phyloP scores from a whole-genome alignment of 1,140 invertebrate species.

The Drosophila obscura region DNA sequence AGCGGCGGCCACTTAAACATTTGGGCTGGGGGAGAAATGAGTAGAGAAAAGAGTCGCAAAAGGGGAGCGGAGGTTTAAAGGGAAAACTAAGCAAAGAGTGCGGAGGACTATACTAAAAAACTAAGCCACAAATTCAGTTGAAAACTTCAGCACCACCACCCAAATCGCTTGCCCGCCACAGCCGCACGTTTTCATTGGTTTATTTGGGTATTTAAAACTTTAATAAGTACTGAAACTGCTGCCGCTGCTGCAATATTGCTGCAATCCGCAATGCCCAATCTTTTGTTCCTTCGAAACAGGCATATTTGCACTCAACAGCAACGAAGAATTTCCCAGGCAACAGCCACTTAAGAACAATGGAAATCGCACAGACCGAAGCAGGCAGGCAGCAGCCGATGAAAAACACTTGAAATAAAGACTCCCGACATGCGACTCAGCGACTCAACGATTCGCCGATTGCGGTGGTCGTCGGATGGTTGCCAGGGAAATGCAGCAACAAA shows the following conservation, averaged over 20 bases:
- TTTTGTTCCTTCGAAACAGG: neutral
- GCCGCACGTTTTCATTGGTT: no score
- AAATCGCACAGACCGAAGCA: slow-evolving; percentile 25
- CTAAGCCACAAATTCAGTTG: slow-evolving; percentile 23
- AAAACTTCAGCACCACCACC: slow-evolving; percentile 35
- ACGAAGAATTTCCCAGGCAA: slow-evolving; percentile 33
- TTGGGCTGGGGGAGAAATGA: slow-evolving; percentile 22
- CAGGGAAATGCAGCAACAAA: slow-evolving; percentile 6
- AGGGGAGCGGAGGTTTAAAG: slow-evolving; percentile 21
- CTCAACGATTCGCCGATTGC: slow-evolving; percentile 52
- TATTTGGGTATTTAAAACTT: no score
- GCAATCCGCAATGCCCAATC: slow-evolving; percentile 2
- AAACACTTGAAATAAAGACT: slow-evolving; percentile 49
- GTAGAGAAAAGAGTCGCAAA: slow-evolving; percentile 48
- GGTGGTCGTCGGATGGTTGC: neutral
- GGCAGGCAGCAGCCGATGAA: slow-evolving; percentile 24
- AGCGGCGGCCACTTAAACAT: slow-evolving; percentile 54
- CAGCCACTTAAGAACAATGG: slow-evolving; percentile 65
- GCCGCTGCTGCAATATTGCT: slow-evolving; percentile 20
- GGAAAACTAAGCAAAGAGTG: slow-evolving; percentile 34
- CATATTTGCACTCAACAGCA: slow-evolving; percentile 12
- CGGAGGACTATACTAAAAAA: slow-evolving; percentile 9
- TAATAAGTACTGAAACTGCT: no score
- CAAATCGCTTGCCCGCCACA: slow-evolving; percentile 22
- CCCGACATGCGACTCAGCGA: slow-evolving; percentile 27